Evolutionary conservation across 1,140 invertebrate species (phyloP).

Genomic region (Yoshiicerus persimilis): DNA sequence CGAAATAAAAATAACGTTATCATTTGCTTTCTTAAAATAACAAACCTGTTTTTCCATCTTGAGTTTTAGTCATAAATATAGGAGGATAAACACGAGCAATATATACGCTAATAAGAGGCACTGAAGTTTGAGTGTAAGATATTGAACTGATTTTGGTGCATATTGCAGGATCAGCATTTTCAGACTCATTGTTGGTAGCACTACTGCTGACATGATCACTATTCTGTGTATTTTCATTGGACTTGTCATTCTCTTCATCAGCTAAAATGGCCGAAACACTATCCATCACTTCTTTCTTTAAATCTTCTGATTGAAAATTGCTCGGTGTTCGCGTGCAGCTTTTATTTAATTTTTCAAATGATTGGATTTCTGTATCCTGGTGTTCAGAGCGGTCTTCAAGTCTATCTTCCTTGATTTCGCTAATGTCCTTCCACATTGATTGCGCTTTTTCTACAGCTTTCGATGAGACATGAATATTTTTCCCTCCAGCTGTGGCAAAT

Average conservation of each 20-base stretch:
- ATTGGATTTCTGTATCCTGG: no score
- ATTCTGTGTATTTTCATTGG: constrained; percentile 37
- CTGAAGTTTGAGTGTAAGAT: neutral
- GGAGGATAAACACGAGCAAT: neutral
- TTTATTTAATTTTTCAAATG: neutral
- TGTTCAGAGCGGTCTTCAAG: no score
- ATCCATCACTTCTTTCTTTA: constrained; percentile 46
- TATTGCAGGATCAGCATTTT: neutral
- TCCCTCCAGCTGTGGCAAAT: no score
- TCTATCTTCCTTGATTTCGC: no score
- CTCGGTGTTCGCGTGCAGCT: neutral
- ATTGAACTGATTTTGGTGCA: neutral
- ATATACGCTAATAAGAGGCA: neutral
- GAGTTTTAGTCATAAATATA: neutral
- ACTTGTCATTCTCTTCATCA: constrained; percentile 50
- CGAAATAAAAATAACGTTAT: neutral
- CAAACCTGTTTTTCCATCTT: neutral
- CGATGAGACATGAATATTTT: no score
- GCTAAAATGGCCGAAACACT: constrained; percentile 49
- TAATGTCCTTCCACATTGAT: no score
- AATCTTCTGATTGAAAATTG: neutral
- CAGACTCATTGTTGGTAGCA: neutral
- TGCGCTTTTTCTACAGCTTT: no score
- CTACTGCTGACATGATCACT: neutral
- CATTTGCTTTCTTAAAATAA: neutral